phyloP scores from a whole-genome alignment of 2,888 invertebrate species.

The Platerodrilus igneus region DNA sequence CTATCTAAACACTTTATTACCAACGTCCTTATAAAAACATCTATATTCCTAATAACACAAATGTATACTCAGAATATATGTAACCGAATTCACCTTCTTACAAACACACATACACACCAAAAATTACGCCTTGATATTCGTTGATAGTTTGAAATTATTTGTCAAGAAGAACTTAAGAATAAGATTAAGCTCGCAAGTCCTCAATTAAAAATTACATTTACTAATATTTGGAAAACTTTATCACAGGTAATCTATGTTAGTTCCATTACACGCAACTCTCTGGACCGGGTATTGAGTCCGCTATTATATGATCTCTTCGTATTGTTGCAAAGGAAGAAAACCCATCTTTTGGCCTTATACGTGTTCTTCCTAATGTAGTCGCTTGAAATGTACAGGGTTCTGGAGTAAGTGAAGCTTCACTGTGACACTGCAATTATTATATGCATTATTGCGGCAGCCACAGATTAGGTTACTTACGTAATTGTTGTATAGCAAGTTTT shows the following conservation, averaged over 20 bases:
- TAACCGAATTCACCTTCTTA: conserved; percentile 7
- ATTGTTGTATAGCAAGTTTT: conserved; percentile 35
- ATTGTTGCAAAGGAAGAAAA: conserved; percentile 55
- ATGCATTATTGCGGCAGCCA: conserved; percentile 2
- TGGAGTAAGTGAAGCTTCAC: conserved; percentile 31
- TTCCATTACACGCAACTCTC: conserved; percentile 78
- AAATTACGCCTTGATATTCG: conserved; percentile 26
- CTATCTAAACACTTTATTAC: too few species aligned
- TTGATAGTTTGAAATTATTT: conserved; percentile 24
- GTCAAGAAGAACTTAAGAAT: conserved; percentile 18
- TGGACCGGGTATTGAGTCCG: conserved; percentile 80
- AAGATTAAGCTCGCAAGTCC: conserved; percentile 31
- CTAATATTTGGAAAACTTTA: conserved; percentile 21
- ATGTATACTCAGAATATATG: conserved; percentile 1
- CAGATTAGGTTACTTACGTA: conserved; percentile 32
- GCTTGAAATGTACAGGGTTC: conserved; percentile 36
- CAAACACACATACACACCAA: conserved; percentile 19
- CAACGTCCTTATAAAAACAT: too few species aligned
- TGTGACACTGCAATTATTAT: conserved; percentile 28
- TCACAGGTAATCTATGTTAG: conserved; percentile 20
- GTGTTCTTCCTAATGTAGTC: conserved; percentile 40
- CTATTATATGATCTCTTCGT: conserved; percentile 72
- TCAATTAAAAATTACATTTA: conserved; percentile 28
- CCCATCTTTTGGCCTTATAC: conserved; percentile 45
- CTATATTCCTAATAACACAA: too few species aligned